phyloP scores from a whole-genome alignment of 92 coral and sea anemone species.

The Epizoanthus ramosus region DNA sequence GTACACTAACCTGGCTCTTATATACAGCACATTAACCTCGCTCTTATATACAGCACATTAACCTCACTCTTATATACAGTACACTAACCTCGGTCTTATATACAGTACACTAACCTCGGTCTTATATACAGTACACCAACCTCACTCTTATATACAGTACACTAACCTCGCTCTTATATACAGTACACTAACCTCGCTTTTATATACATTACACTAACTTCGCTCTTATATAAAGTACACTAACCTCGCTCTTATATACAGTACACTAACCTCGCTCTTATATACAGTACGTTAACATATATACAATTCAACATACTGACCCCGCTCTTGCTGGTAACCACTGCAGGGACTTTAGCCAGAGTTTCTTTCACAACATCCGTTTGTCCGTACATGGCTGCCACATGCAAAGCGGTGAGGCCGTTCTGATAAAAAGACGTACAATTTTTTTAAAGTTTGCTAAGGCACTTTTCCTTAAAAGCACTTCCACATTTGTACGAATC shows the following conservation, averaged over 20 bases:
- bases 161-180: neutral
- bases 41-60: no score
- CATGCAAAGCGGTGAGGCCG: constrained; percentile 91
- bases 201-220: neutral
- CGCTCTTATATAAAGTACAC: neutral
- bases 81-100: no score
- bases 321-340: constrained; percentile 71
- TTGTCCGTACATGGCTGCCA: constrained; percentile 91
- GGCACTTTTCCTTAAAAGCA: neutral
- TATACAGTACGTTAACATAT: constrained; percentile 50
- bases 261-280: no score
- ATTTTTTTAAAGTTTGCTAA: neutral
- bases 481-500: neutral
- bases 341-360: constrained; percentile 70
- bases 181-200: neutral
- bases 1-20: no score
- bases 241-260: neutral
- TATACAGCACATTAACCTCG: no score
- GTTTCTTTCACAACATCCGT: constrained; percentile 82
- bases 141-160: no score
- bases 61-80: no score
- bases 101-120: no score
- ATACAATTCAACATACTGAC: constrained; percentile 58
- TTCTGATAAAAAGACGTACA: constrained; percentile 53
- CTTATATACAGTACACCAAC: no score